Evolutionary conservation across 2,888 invertebrate genomes (phyloP), one percentile per base, ranked within the genome.

Genomic region (Caenorhabditis sp.): DNA sequence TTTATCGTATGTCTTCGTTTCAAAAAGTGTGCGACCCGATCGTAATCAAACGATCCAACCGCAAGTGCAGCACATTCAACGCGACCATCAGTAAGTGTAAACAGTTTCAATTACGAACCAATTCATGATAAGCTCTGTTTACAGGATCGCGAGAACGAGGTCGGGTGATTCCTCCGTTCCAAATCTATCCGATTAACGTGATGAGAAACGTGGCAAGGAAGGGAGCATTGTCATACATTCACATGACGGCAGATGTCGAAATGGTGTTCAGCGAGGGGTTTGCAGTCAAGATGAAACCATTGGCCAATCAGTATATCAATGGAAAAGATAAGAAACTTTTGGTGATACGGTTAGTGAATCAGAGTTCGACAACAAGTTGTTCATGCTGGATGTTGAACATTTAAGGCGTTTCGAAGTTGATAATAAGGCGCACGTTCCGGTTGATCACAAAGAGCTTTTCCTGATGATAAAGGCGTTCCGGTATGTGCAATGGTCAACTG

Each of bases 141-240:
- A 4, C 58, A 81, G 77, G 81, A 51, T 67, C 71, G 1, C 15
- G 64, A 65, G 64, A 68, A 51, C 56, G 77, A n/a, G 32, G 71
- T 18, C 62, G 70, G 50, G 71, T 82, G 44, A 55, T 81, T n/a
- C 71, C 84, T 44, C 82, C 87, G 2, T 86, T 87, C 24, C 79
- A 76, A 44, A 85, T 86, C 58, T 87, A 87, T 58, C 87, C 87
- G 13, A 87, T 87, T 26, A 87, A 87, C 58, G 76, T 84, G 8
- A 80, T 86, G 84, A 62, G 87, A 47, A 87, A 87, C 67, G 74
- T 84, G 8, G 87, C 87, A 0, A 28, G 87, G 26, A 76, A 67
- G 47, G 87, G 87, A 44, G 80, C 85, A 3, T 24, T 72, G 4
- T 85, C 85, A 0, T 55, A 80, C 67, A 81, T 86, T 37, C 86